These are phyloP conservation scores for Argyresthia goedartella DNA, from an alignment of 2,888 invertebrate species.

Conservation along the genomic window DNA sequence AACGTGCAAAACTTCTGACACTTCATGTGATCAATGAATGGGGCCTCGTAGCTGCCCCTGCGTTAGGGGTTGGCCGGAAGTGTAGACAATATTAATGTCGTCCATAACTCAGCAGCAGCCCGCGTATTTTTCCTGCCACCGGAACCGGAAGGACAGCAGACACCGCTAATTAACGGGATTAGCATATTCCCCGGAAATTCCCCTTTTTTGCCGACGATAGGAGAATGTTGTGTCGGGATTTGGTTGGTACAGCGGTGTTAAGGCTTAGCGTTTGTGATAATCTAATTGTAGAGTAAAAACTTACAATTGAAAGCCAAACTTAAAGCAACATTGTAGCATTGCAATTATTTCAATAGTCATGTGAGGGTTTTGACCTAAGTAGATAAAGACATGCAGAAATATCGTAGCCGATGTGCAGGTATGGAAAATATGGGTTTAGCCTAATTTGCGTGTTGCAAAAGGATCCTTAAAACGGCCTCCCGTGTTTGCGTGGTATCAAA, in stretches of 20 bases:
- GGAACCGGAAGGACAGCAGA: conserved; percentile 44
- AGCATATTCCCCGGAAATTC: conserved; percentile 52
- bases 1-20: no score
- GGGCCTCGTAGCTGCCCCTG: neutral
- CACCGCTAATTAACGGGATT: conserved; percentile 64
- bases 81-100: conserved; percentile 62
- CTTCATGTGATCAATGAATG: no score
- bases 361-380: no score
- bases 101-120: conserved; percentile 51
- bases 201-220: conserved; percentile 28
- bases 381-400: neutral
- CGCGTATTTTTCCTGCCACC: conserved; percentile 55
- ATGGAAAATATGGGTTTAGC: neutral
- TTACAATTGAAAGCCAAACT: no score
- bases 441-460: neutral
- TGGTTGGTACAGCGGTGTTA: no score
- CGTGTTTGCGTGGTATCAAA: no score
- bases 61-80: conserved; percentile 28
- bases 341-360: no score
- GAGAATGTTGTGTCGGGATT: conserved; percentile 8
- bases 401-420: neutral
- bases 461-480: neutral
- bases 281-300: no score
- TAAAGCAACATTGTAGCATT: no score
- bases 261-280: no score